A percentile compares a stretch with the other conserved stretches of the same genome.
Conservation (phyloP, 2,797 vertebrate genomes). For the Diglossa cyanea region DNA sequence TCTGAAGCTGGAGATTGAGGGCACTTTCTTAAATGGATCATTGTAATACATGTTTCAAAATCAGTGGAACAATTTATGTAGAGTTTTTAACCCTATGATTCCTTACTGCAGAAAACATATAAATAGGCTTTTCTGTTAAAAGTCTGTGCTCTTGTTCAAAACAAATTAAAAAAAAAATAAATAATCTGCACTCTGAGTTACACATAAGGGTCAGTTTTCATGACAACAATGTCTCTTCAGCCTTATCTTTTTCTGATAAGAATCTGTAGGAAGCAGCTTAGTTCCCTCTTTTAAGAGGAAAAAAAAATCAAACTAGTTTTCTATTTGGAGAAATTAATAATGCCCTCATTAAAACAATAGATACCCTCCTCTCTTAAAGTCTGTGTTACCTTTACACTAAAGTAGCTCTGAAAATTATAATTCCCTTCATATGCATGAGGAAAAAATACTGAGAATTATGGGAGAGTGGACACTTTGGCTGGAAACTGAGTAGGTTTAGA, state of each 20-base stretch:
- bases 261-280: not conserved
- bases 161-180: not conserved
- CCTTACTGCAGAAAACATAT: not conserved
- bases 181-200: not conserved
- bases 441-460: not conserved
- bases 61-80: not conserved
- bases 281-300: not conserved
- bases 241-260: not conserved
- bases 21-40: not conserved
- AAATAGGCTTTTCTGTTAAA: not conserved
- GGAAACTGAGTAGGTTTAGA: not conserved
- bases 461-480: not conserved
- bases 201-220: not conserved
- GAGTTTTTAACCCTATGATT: constrained; percentile 13
- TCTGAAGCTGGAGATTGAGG: constrained; percentile 8
- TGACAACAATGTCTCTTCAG: not conserved
- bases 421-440: not conserved
- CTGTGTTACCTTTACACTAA: not conserved
- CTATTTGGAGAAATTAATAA: not conserved
- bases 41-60: not conserved
- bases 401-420: not conserved
- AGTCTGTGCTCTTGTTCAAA: not conserved
- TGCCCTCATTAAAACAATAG: not conserved
- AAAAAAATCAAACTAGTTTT: not conserved
- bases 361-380: not conserved